Conservation (phyloP, 2,113 vertebrate species). For the Grus americana region DNA sequence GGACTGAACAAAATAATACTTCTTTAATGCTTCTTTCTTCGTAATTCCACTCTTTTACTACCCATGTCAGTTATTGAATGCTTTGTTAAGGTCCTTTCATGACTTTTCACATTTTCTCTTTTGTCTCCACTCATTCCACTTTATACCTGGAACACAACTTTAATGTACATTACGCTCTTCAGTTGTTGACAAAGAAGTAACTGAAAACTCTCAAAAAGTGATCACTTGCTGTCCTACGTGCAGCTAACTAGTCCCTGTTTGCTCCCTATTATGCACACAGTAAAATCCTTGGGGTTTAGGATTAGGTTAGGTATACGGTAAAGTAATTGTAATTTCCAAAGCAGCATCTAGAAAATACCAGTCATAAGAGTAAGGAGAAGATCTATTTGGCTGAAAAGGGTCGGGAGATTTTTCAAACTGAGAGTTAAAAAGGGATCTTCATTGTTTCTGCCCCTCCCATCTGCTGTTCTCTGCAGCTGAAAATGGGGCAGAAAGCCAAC, state of each 20-base stretch:
- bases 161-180: neutral
- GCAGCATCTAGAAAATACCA: neutral
- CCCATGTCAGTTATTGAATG: neutral
- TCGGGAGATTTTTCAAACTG: slow-evolving; percentile 16
- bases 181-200: neutral
- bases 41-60: neutral
- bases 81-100: neutral
- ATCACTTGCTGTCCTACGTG: neutral
- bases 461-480: slow-evolving; percentile 44
- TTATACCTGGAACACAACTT: neutral
- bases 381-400: neutral
- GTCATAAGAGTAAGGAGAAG: neutral
- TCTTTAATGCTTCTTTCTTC: neutral
- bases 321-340: neutral
- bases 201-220: neutral
- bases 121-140: neutral
- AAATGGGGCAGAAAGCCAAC: slow-evolving; percentile 61
- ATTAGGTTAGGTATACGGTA: neutral
- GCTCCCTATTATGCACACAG: neutral
- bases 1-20: neutral
- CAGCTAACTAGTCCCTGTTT: neutral
- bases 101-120: neutral
- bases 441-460: slow-evolving; percentile 53
- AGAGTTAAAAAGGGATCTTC: slow-evolving; percentile 54
- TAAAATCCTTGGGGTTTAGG: neutral